Base-by-base conservation (phyloP, 2,888 invertebrate genomes). In the Yponomeuta malinellus region DNA sequence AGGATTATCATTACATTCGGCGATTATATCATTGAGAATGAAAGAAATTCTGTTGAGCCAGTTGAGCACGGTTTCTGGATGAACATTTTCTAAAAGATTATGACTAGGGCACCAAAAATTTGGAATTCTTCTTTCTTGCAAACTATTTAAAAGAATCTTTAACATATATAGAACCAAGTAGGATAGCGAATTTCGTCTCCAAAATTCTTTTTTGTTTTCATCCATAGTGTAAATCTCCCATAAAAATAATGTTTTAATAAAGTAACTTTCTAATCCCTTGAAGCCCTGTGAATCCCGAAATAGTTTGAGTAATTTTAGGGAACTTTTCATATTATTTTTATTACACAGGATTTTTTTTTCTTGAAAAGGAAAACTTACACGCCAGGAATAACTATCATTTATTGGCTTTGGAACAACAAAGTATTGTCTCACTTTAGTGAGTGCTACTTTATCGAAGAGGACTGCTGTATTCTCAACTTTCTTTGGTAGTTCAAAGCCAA, bases 341-440 rank as follows among this genome's bases (percentile, higher is more conserved):
- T 80, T 74, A n/a, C 77, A 75, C 9, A 85, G 77, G 69, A 80
- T 79, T 73, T 76, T 74, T 65, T 83, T 77, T 78, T 87, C 87
- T 73, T 87, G 87, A 75, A 82, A 82, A 2, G 87, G 87, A 72
- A 87, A 87, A 48, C 85, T 80, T 70, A 87, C 73, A 73, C 87
- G 79, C 87, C 87, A 87, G 75, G 83, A 81, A 73, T 75, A 83
- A 72, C 84, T 79, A 72, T 84, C 78, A 29, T 79, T 75, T 71
- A 75, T 81, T 31, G 87, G 86, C 78, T 87, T 87, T 1, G 87
- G 87, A 52, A 87, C 87, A 43, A 83, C 81, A 76, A 84, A 87
- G 76, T 86, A 87, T 68, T 76, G 71, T n/a, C 71, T 71, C 12
- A 77, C 75, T 9, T 78, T 75, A 12, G 79, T 81, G 1, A 66